A percentile compares a stretch with the other conserved stretches of the same genome.
phyloP scores from a whole-genome alignment of 2,113 vertebrate genomes.

The Ia io region DNA sequence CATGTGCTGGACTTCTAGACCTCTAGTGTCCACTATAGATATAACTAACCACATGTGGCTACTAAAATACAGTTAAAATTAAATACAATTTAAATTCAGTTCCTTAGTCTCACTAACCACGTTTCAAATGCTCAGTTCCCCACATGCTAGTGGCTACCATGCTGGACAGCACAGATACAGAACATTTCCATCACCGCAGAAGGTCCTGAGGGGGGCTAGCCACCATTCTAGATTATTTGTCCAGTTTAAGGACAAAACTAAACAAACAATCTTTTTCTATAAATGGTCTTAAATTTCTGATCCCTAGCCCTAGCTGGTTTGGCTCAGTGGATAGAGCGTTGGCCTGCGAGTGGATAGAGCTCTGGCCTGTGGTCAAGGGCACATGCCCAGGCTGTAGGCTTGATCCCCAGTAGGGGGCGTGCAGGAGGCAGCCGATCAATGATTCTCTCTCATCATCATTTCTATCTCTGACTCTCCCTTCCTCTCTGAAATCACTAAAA shows the following conservation, averaged over 20 bases:
- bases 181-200: background rate
- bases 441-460: no score
- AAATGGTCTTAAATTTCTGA: background rate
- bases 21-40: background rate
- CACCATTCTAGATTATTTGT: background rate
- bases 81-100: background rate
- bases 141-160: background rate
- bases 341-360: no score
- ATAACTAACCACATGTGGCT: background rate
- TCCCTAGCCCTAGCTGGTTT: background rate
- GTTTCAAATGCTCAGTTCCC: background rate
- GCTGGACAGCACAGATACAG: background rate
- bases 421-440: background rate
- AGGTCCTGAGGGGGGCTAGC: background rate
- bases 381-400: background rate
- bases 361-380: background rate
- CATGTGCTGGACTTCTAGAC: background rate
- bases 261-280: background rate
- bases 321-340: background rate
- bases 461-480: background rate
- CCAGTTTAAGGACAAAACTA: background rate
- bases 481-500: background rate
- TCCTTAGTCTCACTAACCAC: background rate
- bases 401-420: background rate
- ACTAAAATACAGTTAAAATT: background rate